Evolutionary conservation across 2,888 invertebrate genomes (phyloP).

Genomic region (Drosophila mimetica): DNA sequence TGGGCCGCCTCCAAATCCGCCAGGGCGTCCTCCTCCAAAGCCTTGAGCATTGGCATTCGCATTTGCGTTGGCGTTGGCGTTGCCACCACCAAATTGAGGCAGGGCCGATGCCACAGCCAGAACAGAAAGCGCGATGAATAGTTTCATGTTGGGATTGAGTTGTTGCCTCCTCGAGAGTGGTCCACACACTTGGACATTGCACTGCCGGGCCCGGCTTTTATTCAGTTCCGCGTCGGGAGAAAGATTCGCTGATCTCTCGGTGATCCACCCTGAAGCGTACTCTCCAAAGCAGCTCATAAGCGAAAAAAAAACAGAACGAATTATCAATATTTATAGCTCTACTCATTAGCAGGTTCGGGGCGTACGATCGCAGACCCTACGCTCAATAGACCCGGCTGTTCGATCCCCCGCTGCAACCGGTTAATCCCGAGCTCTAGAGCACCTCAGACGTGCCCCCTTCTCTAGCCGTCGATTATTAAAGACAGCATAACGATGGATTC

Average conservation of each 20-base stretch:
- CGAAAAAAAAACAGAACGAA: slow-evolving; percentile 24
- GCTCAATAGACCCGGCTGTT: slow-evolving; percentile 6
- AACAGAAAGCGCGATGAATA: slow-evolving; percentile 54
- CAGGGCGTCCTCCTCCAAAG: slow-evolving; percentile 6
- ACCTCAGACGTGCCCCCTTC: slow-evolving; percentile 27
- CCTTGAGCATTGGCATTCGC: slow-evolving; percentile 33
- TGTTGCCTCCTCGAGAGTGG: slow-evolving; percentile 44
- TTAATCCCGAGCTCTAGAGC: slow-evolving; percentile 19
- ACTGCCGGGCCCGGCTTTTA: slow-evolving; percentile 48
- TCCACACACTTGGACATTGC: slow-evolving; percentile 53
- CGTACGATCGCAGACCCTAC: slow-evolving; percentile 21
- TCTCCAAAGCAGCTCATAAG: slow-evolving; percentile 10
- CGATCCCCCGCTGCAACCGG: slow-evolving; percentile 37
- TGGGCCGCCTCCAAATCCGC: slow-evolving; percentile 1
- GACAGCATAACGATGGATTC: slow-evolving; percentile 2
- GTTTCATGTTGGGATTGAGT: slow-evolving; percentile 50
- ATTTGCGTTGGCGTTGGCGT: slow-evolving; percentile 29
- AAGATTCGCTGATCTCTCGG: slow-evolving; percentile 5
- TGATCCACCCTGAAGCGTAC: slow-evolving; percentile 18
- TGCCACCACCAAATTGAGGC: slow-evolving; percentile 29
- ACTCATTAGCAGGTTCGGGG: slow-evolving; percentile 41
- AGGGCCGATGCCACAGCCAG: slow-evolving; percentile 44
- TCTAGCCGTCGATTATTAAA: background rate
- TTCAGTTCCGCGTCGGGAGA: slow-evolving; percentile 41
- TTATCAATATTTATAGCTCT: slow-evolving; percentile 33